phyloP scores from a whole-genome alignment of 2,888 invertebrate genomes.

The Dioctria rufipes region DNA sequence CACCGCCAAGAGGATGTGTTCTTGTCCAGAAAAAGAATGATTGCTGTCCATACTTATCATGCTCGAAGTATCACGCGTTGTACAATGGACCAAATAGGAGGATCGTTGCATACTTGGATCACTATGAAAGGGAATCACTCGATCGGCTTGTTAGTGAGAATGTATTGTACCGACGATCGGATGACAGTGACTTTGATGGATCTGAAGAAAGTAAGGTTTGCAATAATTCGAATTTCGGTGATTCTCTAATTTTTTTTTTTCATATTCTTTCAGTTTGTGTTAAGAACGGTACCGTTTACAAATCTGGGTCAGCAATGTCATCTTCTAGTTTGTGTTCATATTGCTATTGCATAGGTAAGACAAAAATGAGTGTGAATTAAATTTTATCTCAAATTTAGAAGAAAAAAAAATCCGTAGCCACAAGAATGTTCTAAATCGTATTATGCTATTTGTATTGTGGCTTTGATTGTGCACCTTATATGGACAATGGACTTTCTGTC shows the following conservation, averaged over 20 bases:
- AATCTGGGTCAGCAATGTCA: constrained; percentile 81
- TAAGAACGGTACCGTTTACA: constrained; percentile 69
- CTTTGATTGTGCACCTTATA: too few relatives aligned
- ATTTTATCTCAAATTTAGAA: too few relatives aligned
- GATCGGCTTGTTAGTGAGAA: constrained; percentile 69
- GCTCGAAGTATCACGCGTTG: constrained; percentile 75
- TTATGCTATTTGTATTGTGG: too few relatives aligned
- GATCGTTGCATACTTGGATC: constrained; percentile 69
- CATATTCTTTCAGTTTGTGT: constrained; percentile 67
- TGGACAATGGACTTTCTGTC: too few relatives aligned
- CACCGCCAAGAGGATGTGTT: constrained; percentile 82
- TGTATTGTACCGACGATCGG: constrained; percentile 67
- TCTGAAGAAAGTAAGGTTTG: constrained; percentile 62
- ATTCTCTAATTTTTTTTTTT: constrained; percentile 21
- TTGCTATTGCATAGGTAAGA: constrained; percentile 82
- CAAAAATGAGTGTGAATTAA: too few relatives aligned
- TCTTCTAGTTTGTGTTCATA: constrained; percentile 86
- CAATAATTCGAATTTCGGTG: not conserved
- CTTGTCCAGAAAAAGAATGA: constrained; percentile 78
- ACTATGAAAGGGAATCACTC: constrained; percentile 69
- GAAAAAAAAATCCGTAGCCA: too few relatives aligned
- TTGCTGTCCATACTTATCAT: constrained; percentile 86
- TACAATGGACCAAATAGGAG: constrained; percentile 67
- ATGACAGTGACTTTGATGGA: constrained; percentile 68
- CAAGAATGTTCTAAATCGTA: too few relatives aligned